Percentiles rank a stretch among this genome's conserved stretches.
Evolutionary conservation across 2,113 vertebrate species (phyloP).

Genomic region (Syngnathus typhle): DNA sequence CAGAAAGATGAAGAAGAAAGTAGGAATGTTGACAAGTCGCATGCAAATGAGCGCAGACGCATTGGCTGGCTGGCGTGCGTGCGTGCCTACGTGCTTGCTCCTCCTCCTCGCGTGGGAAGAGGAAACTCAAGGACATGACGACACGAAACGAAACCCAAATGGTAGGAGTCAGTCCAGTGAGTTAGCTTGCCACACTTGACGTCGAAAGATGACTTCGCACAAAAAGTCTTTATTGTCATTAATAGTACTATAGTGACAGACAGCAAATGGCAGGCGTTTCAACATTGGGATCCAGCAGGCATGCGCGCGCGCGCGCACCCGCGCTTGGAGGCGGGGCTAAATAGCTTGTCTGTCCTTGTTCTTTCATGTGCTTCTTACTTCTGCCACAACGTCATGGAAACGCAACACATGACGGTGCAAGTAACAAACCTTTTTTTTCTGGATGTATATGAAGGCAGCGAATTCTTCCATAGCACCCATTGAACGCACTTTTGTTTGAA

Average conservation of each 20-base stretch:
- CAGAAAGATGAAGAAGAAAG: no score
- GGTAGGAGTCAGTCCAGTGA: neutral
- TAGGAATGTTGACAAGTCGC: neutral
- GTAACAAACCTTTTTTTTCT: constrained; percentile 26
- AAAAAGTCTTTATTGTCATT: constrained; percentile 51
- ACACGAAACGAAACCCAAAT: neutral
- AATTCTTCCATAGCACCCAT: neutral
- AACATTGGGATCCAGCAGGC: neutral
- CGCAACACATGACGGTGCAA: constrained; percentile 49
- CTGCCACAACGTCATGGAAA: constrained; percentile 24
- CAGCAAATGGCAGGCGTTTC: constrained; percentile 42
- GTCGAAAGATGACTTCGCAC: no score
- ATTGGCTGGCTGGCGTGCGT: no score
- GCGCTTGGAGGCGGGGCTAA: no score
- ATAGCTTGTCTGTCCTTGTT: no score
- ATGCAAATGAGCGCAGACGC: neutral
- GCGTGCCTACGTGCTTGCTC: no score
- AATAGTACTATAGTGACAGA: constrained; percentile 58
- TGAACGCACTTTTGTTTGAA: neutral
- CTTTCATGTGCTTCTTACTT: no score
- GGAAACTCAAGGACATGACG: constrained; percentile 37
- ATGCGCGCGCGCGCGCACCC: no score
- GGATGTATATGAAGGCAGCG: neutral
- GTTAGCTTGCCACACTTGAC: no score
- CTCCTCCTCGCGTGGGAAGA: constrained; percentile 29